phyloP scores from a whole-genome alignment of 2,113 vertebrate genomes.

The Mustela nigripes region DNA sequence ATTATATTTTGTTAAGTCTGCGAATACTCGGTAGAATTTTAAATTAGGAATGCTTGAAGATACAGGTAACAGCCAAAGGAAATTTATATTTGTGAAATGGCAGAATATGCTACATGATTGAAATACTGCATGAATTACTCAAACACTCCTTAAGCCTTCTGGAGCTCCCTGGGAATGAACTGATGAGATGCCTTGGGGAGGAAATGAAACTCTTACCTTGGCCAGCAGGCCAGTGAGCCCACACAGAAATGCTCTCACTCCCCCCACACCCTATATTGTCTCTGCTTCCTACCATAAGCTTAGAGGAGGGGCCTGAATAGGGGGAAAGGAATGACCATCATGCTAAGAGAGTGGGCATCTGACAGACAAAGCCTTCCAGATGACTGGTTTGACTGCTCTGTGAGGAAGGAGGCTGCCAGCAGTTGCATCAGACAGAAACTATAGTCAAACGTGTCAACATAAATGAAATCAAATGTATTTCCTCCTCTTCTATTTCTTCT shows the following conservation, averaged over 20 bases:
- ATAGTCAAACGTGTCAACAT: not conserved
- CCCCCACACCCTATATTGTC: not conserved
- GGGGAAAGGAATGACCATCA: not conserved
- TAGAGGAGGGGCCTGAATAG: not conserved
- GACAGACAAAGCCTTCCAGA: not conserved
- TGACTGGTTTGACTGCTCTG: not conserved
- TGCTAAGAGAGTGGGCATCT: not conserved
- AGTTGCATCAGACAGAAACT: not conserved
- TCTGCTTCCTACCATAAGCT: not conserved
- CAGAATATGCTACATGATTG: not conserved
- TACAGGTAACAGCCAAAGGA: conserved; percentile 15
- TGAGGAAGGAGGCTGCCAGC: not conserved
- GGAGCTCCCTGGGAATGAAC: not conserved
- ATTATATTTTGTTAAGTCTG: conserved; percentile 21
- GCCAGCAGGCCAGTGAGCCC: not conserved
- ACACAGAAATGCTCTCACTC: not conserved
- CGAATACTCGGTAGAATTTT: conserved; percentile 5
- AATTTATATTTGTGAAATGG: not conserved
- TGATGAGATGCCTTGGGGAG: not conserved
- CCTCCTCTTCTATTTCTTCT: not conserved
- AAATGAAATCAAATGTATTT: not conserved
- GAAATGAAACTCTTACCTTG: not conserved
- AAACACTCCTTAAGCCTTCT: not conserved
- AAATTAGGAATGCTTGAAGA: conserved; percentile 36
- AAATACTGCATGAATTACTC: not conserved